phyloP scores from a whole-genome alignment of 2,888 invertebrate genomes.

The Epirrhoe alternata region DNA sequence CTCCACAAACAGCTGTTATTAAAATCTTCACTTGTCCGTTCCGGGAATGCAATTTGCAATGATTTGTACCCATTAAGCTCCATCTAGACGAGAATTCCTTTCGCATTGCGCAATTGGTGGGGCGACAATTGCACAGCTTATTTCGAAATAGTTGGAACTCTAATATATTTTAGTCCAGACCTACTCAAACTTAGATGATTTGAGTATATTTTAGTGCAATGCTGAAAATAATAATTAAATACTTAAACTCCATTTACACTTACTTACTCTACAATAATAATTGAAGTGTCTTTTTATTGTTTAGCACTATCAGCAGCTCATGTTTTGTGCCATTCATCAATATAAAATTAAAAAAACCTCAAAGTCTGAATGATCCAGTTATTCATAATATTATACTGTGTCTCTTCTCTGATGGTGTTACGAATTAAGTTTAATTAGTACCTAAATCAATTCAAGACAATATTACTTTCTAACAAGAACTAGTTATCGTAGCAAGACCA shows the following conservation, averaged over 20 bases:
- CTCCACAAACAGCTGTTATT: conserved; percentile 52
- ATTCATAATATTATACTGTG: conserved; percentile 11
- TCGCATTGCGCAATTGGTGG: conserved; percentile 70
- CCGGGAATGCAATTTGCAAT: conserved; percentile 75
- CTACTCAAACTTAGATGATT: no score
- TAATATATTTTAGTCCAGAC: not conserved
- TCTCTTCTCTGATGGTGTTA: conserved; percentile 20
- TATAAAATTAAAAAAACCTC: no score
- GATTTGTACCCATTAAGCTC: conserved; percentile 77
- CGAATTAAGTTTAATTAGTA: conserved; percentile 33
- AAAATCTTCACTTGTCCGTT: conserved; percentile 62
- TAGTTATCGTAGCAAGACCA: no score
- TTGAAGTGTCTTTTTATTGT: no score
- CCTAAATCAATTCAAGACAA: conserved; percentile 27
- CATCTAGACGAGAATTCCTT: conserved; percentile 74
- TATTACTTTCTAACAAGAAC: not conserved
- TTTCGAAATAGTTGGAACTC: conserved; percentile 6
- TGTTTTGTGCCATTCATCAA: no score
- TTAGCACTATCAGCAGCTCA: no score
- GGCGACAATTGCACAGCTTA: conserved; percentile 51
- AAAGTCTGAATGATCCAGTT: conserved; percentile 1
- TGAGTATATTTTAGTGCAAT: no score
- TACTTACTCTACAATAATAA: no score
- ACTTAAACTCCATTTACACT: no score
- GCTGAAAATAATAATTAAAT: no score